phyloP scores from a whole-genome alignment of 2,797 vertebrate genomes.

The Emys orbicularis region DNA sequence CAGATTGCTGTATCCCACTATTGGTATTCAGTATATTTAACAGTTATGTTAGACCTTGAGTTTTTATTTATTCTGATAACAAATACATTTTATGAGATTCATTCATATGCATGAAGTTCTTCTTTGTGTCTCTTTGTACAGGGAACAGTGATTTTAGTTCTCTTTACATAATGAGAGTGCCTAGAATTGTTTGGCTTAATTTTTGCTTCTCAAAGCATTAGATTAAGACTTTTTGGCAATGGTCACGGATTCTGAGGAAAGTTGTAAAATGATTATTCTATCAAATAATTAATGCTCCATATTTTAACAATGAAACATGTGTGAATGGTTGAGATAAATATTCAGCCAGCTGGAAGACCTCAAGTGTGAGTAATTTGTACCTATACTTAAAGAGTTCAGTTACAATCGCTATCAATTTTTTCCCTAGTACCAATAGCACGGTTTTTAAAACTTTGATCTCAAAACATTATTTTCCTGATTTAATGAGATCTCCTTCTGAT shows the following conservation, averaged over 20 bases:
- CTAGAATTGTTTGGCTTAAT: conserved; percentile 42
- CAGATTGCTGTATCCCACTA: conserved; percentile 15
- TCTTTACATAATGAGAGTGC: conserved; percentile 13
- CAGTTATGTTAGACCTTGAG: background rate
- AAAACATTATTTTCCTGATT: background rate
- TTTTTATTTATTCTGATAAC: conserved; percentile 6
- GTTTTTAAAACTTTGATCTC: background rate
- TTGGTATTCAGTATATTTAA: background rate
- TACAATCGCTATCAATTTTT: background rate
- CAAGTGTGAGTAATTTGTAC: background rate
- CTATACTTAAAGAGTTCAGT: background rate
- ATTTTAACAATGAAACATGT: conserved; percentile 16
- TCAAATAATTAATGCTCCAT: conserved; percentile 2
- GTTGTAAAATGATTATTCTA: background rate
- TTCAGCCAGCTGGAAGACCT: background rate
- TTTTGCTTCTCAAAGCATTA: conserved; percentile 31
- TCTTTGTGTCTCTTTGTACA: background rate
- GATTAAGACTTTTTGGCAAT: background rate
- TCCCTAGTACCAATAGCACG: background rate
- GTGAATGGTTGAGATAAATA: background rate
- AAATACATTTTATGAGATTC: background rate
- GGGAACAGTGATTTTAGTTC: background rate
- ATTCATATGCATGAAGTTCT: background rate
- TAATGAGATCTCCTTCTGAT: background rate
- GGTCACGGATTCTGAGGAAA: conserved; percentile 29